A percentile compares a stretch with the other conserved stretches of the same genome.
These are phyloP conservation scores for Episyrphus balteatus DNA, from an alignment of 1,140 invertebrate genomes.

Conservation along the genomic window DNA sequence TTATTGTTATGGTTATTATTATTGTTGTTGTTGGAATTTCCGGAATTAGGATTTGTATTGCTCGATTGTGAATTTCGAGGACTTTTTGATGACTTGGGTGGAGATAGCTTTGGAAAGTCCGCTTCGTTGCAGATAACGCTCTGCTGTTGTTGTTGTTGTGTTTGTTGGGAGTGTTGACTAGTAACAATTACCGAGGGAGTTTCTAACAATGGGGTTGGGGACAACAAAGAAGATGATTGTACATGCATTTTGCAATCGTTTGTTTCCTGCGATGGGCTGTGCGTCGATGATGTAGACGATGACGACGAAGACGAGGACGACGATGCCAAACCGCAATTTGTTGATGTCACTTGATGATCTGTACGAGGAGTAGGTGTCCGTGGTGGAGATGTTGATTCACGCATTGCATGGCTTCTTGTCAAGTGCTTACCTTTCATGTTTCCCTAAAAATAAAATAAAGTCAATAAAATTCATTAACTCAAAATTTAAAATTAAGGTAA, in stretches of 20 bases:
- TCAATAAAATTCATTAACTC: neutral
- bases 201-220: constrained; percentile 36
- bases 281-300: constrained; percentile 14
- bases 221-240: constrained; percentile 13
- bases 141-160: constrained; percentile 20
- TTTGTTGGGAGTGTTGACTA: constrained; percentile 31
- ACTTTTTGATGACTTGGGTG: constrained; percentile 30
- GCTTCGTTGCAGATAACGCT: constrained; percentile 30
- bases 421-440: constrained; percentile 72
- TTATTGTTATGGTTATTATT: constrained; percentile 6
- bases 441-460: constrained; percentile 31
- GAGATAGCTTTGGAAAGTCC: constrained; percentile 33
- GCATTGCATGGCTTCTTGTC: constrained; percentile 78
- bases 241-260: constrained; percentile 16
- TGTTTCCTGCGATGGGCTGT: constrained; percentile 33
- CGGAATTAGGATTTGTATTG: constrained; percentile 1
- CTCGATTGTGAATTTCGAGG: constrained; percentile 12
- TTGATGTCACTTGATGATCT: constrained; percentile 13
- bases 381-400: constrained; percentile 75
- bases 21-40: constrained; percentile 4
- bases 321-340: constrained; percentile 20
- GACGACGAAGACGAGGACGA: constrained; percentile 26
- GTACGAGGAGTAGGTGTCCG: constrained; percentile 49
- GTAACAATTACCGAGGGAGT: constrained; percentile 33
- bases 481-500: neutral